Evolutionary conservation across 35 echinoderm and acorn worm species (phyloP).

Genomic region (Heliocidaris erythrogramma): DNA sequence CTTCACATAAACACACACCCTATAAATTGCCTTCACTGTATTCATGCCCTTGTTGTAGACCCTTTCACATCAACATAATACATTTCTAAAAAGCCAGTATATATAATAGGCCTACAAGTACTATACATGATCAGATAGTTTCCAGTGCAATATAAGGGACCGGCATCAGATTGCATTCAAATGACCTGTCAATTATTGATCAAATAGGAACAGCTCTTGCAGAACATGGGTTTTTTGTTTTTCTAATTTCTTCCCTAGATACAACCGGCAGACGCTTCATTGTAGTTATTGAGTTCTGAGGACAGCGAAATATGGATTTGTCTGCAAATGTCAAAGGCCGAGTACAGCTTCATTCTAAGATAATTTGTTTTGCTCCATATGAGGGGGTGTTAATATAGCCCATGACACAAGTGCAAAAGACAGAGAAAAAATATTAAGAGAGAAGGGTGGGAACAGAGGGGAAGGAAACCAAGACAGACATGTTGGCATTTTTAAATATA

Average conservation of each 20-base stretch:
- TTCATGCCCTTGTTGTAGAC: not conserved
- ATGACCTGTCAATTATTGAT: constrained; percentile 11
- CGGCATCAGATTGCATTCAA: not conserved
- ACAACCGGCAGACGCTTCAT: not conserved
- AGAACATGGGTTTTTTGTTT: not conserved
- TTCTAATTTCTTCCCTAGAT: constrained; percentile 11
- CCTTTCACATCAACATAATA: not conserved
- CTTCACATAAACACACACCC: too few species aligned
- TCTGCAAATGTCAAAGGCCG: constrained; percentile 13
- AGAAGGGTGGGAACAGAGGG: not conserved
- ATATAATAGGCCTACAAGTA: not conserved
- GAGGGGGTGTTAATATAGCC: constrained; percentile 13
- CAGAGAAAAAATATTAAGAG: not conserved
- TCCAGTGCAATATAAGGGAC: not conserved
- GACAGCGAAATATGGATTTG: constrained; percentile 28
- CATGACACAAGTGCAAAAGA: not conserved
- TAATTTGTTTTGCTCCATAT: not conserved
- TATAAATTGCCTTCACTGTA: not conserved
- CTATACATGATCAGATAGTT: not conserved
- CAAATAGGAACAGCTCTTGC: not conserved
- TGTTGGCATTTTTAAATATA: not conserved
- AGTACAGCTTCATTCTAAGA: not conserved
- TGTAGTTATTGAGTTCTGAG: not conserved
- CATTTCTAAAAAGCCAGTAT: too few species aligned
- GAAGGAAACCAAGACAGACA: not conserved